Evolutionary conservation across 2,888 invertebrate species (phyloP).

Genomic region (Xylota sylvarum): DNA sequence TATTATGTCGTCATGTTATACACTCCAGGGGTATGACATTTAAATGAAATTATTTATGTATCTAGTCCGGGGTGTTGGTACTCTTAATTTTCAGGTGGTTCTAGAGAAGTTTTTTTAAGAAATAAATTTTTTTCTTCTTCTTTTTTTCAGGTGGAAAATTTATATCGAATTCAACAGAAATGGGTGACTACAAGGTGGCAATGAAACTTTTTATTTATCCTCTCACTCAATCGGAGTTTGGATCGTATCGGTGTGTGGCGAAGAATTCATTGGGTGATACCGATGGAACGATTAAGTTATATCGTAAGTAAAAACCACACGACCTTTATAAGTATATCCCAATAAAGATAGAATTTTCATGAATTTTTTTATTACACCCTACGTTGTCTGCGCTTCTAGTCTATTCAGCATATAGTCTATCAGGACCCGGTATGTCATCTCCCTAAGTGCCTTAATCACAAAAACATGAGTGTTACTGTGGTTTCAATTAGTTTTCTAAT

Average conservation of each 20-base stretch:
- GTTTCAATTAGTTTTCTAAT: no score
- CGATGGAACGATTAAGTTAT: constrained; percentile 92
- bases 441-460: no score
- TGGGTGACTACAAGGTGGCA: constrained; percentile 91
- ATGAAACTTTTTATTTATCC: constrained; percentile 90
- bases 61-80: constrained; percentile 19
- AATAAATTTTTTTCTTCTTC: constrained; percentile 22
- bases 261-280: constrained; percentile 94
- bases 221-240: constrained; percentile 89
- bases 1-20: constrained; percentile 59
- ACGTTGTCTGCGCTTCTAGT: no score
- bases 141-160: constrained; percentile 87
- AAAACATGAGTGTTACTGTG: no score
- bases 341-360: no score
- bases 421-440: no score
- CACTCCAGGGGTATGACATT: constrained; percentile 62
- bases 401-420: no score
- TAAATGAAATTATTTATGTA: constrained; percentile 73
- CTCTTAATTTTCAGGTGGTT: constrained; percentile 6
- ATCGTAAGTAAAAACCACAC: constrained; percentile 88
- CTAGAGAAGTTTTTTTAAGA: constrained; percentile 4
- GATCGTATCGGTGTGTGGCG: constrained; percentile 92
- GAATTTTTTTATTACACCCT: no score
- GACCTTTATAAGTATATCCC: no score
- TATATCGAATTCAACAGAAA: constrained; percentile 88